Base-by-base conservation (phyloP, 2,797 vertebrate genomes). In the Manis pentadactyla region DNA sequence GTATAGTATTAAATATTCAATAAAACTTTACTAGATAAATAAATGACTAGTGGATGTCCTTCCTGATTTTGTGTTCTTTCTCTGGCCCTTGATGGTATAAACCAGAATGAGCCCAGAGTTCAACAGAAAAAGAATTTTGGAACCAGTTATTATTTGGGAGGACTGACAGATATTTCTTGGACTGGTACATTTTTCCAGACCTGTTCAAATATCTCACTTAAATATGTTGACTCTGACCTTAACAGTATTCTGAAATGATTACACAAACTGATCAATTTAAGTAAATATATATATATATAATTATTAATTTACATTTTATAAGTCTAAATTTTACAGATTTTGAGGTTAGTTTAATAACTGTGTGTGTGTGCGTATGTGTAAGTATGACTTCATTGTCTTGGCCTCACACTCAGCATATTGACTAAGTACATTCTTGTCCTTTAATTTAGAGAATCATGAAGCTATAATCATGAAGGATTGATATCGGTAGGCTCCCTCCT, bases 11-110 rank as follows among this genome's bases (percentile, higher is more conserved):
- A 77, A 77, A 64, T 85, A 49, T 73, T 93, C 49, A 95, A 39
- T 89, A 46, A 68, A 92, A 92, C 17, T 88, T 83, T 73, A 37
- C 46, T 82, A 91, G 89, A 81, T 92, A 87, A 82, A 86, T 37
- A 90, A 81, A 57, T 93, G 19, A 83, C 79, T 63, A 90, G 51
- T 42, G 25, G 17, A 93, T 69, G 19, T 0, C 1, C 27, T 84
- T 95, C 83, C 17, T 85, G n/a, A 90, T 77, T 23, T 49, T 21
- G 1, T 61, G 39, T 93, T 84, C 17, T 84, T 88, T 92, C n/a
- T 34, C 49, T 55, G 37, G 12, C 8, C 39, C 34, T 74, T 86
- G 15, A 31, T 27, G 78, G 11, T 17, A 63, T 84, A 73, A 89
- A 75, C 34, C 49, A 39, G 31, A 88, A 75, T 61, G 59, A 90